Conservation (phyloP, 2,888 invertebrate species). For the Pomacea canaliculata region DNA sequence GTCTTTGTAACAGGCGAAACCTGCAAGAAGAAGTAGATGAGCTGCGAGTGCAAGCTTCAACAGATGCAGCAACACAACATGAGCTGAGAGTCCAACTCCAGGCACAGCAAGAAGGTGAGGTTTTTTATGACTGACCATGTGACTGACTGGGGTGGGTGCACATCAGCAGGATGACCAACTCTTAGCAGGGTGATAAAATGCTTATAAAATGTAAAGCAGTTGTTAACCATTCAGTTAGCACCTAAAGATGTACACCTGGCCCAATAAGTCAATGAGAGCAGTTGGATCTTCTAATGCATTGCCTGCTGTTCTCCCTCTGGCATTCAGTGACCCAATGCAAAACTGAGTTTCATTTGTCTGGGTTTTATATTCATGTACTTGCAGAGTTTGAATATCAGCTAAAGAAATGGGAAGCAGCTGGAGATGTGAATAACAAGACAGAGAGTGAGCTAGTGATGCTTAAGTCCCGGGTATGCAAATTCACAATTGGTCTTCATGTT, state of each 20-base stretch:
- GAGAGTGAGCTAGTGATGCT: constrained; percentile 24
- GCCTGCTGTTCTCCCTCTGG: too few relatives aligned
- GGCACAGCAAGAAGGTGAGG: constrained; percentile 64
- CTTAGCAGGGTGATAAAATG: too few relatives aligned
- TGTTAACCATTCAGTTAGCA: neutral
- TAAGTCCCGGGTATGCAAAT: constrained; percentile 24
- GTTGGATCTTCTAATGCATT: too few relatives aligned
- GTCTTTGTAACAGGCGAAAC: constrained; percentile 48
- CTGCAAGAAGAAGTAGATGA: constrained; percentile 65
- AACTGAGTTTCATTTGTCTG: too few relatives aligned
- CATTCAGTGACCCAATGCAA: too few relatives aligned
- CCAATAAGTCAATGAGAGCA: too few relatives aligned
- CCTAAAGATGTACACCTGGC: too few relatives aligned
- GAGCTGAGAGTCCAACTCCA: constrained; percentile 63
- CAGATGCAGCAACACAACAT: constrained; percentile 65
- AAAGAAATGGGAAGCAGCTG: constrained; percentile 19
- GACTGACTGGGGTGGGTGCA: too few relatives aligned
- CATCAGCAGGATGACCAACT: too few relatives aligned
- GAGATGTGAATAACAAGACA: constrained; percentile 5
- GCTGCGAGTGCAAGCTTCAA: constrained; percentile 59
- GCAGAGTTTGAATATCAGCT: constrained; percentile 31
- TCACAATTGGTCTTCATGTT: too few relatives aligned
- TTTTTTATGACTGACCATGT: neutral
- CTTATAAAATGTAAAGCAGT: too few relatives aligned
- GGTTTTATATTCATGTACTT: neutral